Evolutionary conservation across 1,140 invertebrate genomes (phyloP).

Genomic region (Eciton burchellii): DNA sequence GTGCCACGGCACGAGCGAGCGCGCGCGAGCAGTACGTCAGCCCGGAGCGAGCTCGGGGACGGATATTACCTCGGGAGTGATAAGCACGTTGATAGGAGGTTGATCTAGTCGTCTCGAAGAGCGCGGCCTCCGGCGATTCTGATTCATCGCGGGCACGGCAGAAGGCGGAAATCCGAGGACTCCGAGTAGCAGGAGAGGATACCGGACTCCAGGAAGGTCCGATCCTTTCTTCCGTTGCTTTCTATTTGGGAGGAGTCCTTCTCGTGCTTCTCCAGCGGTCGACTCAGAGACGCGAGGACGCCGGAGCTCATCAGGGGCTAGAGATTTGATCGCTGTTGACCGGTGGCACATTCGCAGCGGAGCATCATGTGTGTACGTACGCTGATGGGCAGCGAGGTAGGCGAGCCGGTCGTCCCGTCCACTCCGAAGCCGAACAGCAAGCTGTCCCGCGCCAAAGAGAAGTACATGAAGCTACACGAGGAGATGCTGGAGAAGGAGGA

Average conservation of each 20-base stretch:
- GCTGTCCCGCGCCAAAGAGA: conserved; percentile 76
- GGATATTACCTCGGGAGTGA: too few species aligned
- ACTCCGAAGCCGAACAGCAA: conserved; percentile 52
- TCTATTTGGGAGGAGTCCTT: too few species aligned
- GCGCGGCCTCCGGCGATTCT: too few species aligned
- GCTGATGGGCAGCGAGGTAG: conserved; percentile 62
- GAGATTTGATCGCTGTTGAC: neutral
- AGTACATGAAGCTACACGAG: conserved; percentile 79
- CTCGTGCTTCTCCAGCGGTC: neutral
- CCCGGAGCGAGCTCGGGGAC: neutral
- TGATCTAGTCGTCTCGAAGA: neutral
- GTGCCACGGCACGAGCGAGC: neutral
- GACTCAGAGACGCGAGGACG: neutral
- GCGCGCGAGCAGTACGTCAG: neutral
- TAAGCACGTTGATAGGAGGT: neutral
- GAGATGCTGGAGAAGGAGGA: conserved; percentile 70
- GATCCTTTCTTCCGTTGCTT: too few species aligned
- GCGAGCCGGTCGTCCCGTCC: conserved; percentile 53
- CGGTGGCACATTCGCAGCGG: neutral
- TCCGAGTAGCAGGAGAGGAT: too few species aligned
- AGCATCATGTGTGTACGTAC: conserved; percentile 80
- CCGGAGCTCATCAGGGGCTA: neutral
- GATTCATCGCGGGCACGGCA: too few species aligned
- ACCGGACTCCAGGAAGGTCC: too few species aligned
- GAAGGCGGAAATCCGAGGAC: too few species aligned